Evolutionary conservation across 2,797 vertebrate species (phyloP), one percentile per base, ranked within the genome.

Genomic region (Dryobates pubescens): DNA sequence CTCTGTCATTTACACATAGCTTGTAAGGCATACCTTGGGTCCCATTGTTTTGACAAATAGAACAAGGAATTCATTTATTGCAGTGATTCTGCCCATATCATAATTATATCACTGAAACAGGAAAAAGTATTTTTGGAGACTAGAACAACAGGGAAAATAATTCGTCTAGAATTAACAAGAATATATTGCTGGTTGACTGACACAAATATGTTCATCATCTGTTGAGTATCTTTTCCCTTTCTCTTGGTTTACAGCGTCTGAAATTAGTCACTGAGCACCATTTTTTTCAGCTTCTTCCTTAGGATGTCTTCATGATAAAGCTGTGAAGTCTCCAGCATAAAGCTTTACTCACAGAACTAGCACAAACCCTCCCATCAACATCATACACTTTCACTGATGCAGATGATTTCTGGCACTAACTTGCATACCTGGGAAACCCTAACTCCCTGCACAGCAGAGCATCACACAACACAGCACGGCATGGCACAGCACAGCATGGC

Each of bases 211-310:
- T 88, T 86, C n/a, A 9, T 29, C 43, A 70, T 71, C 76, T 56
- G 70, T 38, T 81, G 74, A 56, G 12, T 58, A 62, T 71, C n/a
- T 61, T 88, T 92, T 90, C 17, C 3, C 32, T 70, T 77, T 47
- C 26, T 61, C 78, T 73, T 86, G 36, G 22, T 76, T 91, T 59
- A 6, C 14, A 38, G 14, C 78, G 27, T 53, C 84, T 90, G 82
- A 88, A 93, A 72, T 82, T 83, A 92, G 83, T 92, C 76, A 83
- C 72, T 68, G 65, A 86, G 76, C 43, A 74, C 73, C 29, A 62
- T 78, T 36, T 43, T 95, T 94, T 93, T 80, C 80, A 45, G 57
- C 38, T 59, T 92, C 94, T 86, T 96, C 85, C 75, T 84, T 88
- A 82, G 92, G 61, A 69, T 88, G 73, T 77, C 85, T 91, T 81